A percentile compares a stretch with the other conserved stretches of the same genome.
These are phyloP conservation scores for Pollenia griseotomentosa DNA, from an alignment of 2,888 invertebrate species.

Conservation along the genomic window DNA sequence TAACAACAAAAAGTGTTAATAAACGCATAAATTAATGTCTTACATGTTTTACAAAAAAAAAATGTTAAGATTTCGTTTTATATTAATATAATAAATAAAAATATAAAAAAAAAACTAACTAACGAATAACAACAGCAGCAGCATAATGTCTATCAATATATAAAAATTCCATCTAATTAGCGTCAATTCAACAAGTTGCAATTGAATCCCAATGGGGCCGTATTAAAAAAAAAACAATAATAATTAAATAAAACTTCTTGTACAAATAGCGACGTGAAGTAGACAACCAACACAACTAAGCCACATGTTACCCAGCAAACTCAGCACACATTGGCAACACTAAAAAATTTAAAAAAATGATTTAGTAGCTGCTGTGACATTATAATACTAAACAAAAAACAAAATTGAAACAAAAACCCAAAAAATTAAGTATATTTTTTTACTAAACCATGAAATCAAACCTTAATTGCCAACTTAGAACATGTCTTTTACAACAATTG, in stretches of 20 bases:
- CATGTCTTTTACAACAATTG: constrained; percentile 39
- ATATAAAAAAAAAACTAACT: neutral
- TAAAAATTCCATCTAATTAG: constrained; percentile 69
- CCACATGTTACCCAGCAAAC: constrained; percentile 24
- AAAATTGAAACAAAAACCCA: neutral
- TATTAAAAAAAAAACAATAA: constrained; percentile 42
- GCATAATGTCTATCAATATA: constrained; percentile 48
- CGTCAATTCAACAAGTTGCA: constrained; percentile 70
- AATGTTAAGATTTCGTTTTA: constrained; percentile 54
- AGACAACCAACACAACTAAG: constrained; percentile 33
- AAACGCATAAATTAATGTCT: constrained; percentile 57
- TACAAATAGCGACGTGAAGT: constrained; percentile 52
- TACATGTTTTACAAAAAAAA: constrained; percentile 41
- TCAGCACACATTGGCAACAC: constrained; percentile 24
- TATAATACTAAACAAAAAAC: constrained; percentile 32
- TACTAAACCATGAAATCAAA: constrained; percentile 48
- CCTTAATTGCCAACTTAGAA: constrained; percentile 59
- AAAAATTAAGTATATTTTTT: constrained; percentile 8
- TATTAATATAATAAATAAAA: constrained; percentile 15
- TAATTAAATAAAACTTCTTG: constrained; percentile 12
- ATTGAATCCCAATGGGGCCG: constrained; percentile 64
- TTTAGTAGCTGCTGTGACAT: constrained; percentile 63
- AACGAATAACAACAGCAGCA: constrained; percentile 27
- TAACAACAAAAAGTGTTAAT: constrained; percentile 64
- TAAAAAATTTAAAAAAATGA: constrained; percentile 47